A percentile compares a stretch with the other conserved stretches of the same genome.
phyloP scores from a whole-genome alignment of 2,113 vertebrate genomes.

The Eira barbara region DNA sequence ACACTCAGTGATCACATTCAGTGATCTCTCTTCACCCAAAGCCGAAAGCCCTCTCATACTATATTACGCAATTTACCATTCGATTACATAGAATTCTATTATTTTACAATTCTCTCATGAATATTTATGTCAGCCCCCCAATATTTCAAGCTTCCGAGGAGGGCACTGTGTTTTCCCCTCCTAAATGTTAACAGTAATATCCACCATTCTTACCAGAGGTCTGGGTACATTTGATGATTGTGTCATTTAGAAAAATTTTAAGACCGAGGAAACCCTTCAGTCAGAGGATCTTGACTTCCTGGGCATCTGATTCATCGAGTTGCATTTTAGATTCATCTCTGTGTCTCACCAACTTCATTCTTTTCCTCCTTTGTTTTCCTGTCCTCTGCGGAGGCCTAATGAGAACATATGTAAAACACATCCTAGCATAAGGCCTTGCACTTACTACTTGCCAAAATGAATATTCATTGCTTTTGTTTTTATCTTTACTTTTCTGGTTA shows the following conservation, averaged over 20 bases:
- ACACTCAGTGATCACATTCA: too few relatives aligned
- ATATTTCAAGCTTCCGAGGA: not conserved
- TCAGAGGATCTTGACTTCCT: not conserved
- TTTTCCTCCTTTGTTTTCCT: not conserved
- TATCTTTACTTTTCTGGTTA: conserved; percentile 5
- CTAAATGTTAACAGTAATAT: not conserved
- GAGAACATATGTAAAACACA: not conserved
- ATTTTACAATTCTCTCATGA: not conserved
- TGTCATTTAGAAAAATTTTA: not conserved
- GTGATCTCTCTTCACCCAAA: not conserved
- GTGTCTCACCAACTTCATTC: not conserved
- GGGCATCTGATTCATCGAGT: not conserved
- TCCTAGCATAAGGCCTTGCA: not conserved
- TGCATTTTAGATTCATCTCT: not conserved
- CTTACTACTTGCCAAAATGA: conserved; percentile 21
- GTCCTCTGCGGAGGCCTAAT: not conserved
- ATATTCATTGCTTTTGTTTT: conserved; percentile 21
- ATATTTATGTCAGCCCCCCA: not conserved
- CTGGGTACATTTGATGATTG: not conserved
- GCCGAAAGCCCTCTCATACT: not conserved
- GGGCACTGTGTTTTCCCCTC: too few relatives aligned
- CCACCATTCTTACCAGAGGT: not conserved
- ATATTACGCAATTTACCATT: not conserved
- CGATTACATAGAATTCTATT: not conserved
- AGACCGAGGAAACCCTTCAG: not conserved